Base-by-base conservation (phyloP, 2,113 vertebrate genomes). In the Micromys minutus region DNA sequence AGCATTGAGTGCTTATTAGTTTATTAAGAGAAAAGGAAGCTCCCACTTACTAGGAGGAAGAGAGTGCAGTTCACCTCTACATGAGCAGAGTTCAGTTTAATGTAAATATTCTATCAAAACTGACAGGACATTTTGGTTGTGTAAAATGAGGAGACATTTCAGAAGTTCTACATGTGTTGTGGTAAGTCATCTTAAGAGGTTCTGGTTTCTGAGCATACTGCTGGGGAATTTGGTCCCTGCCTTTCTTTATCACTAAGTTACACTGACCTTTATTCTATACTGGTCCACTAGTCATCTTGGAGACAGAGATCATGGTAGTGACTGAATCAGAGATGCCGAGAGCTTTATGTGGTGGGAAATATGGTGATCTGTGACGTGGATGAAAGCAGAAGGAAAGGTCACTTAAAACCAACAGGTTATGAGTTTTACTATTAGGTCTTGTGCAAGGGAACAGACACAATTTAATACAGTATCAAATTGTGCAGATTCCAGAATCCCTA, bases 211-310 rank as follows among this genome's bases (percentile, higher is more conserved):
- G 22, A 10, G 15, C 8, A 17, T 29, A 55, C 7, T 72, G 13
- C 2, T 72, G 3, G 15, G 4, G 3, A 13, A 16, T 3, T 21
- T 29, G 36, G 13, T 2, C 7, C 5, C 67, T 87, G 21, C 1
- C 12, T 55, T 55, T 67, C 19, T 47, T 31, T 12, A 29, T 83
- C 15, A 39, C 36, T 26, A 65, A 65, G 59, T 47, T 11, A 65
- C 22, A 34, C 19, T 65, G 29, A 13, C 4, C 26, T 65, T 47
- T 47, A 13, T 42, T 34, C 34, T 57, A 13, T 39, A 31, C 16
- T 45, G 16, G 26, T 2, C 61, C 26, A 63, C 21, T 45, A 31
- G 57, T 61, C 22, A 59, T 42, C 17, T 21, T 1, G 10, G 39
- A 63, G 26, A 84, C 26, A 34, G 42, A 45, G 8, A 63, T n/a